Evolutionary conservation across 2,888 invertebrate genomes (phyloP).

Genomic region (Platycheirus albimanus): DNA sequence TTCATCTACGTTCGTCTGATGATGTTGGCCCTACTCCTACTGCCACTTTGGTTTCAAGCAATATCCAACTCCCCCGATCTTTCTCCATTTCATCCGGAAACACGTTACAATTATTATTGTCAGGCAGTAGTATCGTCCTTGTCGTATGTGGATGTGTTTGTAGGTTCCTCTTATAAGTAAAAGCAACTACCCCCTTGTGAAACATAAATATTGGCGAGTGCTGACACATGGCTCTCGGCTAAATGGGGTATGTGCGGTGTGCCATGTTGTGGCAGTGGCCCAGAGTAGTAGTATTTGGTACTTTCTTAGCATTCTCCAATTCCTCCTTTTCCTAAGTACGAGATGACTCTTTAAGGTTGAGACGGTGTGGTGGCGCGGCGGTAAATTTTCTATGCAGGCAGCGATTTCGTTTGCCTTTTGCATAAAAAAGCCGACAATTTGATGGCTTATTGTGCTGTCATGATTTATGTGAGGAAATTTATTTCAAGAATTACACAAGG

Average conservation of each 20-base stretch:
- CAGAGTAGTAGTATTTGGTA: too few species aligned
- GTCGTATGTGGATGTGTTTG: not conserved
- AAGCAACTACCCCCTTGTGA: slow-evolving; percentile 51
- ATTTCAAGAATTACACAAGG: slow-evolving; percentile 35
- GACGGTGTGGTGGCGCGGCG: too few species aligned
- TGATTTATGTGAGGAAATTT: slow-evolving; percentile 56
- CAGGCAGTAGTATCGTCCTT: not conserved
- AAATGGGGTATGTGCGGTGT: not conserved
- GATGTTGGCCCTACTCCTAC: not conserved
- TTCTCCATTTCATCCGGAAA: not conserved
- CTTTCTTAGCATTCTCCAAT: not conserved
- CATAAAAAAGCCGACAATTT: slow-evolving; percentile 52
- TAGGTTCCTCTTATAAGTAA: slow-evolving; percentile 26
- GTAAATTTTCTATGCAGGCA: slow-evolving; percentile 30
- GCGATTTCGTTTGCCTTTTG: slow-evolving; percentile 32
- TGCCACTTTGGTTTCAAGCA: not conserved
- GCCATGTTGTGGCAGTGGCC: not conserved
- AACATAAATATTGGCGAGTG: slow-evolving; percentile 49
- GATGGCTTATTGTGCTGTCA: slow-evolving; percentile 55
- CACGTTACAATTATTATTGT: slow-evolving; percentile 15
- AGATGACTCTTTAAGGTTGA: slow-evolving; percentile 23
- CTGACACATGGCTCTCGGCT: slow-evolving; percentile 39
- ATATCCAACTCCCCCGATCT: not conserved
- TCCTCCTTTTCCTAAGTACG: not conserved
- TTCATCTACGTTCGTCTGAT: not conserved